These are phyloP conservation scores for Notolepis coatsorum DNA, from an alignment of 2,797 vertebrate species.

Conservation along the genomic window DNA sequence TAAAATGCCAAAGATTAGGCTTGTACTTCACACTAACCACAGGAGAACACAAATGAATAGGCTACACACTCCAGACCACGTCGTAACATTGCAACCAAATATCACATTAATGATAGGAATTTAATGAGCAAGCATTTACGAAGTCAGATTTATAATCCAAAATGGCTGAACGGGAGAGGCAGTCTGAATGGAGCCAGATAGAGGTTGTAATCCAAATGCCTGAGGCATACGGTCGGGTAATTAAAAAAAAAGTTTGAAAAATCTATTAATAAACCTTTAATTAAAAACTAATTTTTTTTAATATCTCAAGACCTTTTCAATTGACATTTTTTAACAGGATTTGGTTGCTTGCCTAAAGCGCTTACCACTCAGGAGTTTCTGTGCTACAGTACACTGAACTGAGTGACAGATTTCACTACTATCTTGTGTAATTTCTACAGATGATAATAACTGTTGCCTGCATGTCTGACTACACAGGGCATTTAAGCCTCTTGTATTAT, in stretches of 20 bases:
- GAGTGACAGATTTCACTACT: conserved; percentile 56
- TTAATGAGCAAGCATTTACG: conserved; percentile 79
- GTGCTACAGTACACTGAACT: conserved; percentile 54
- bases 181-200: conserved; percentile 78
- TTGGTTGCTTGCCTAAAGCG: conserved; percentile 78
- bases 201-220: conserved; percentile 82
- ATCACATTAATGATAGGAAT: conserved; percentile 75
- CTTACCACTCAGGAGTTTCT: conserved; percentile 66
- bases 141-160: conserved; percentile 80
- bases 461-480: conserved; percentile 2
- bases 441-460: conserved; percentile 38
- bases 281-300: conserved; percentile 87
- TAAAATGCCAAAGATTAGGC: conserved; percentile 69
- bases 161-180: conserved; percentile 75
- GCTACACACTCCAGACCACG: conserved; percentile 54
- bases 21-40: conserved; percentile 62
- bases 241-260: conserved; percentile 83
- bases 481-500: conserved; percentile 34
- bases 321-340: conserved; percentile 83
- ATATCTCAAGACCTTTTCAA: conserved; percentile 84
- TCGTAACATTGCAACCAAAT: conserved; percentile 62
- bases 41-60: conserved; percentile 74
- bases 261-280: conserved; percentile 87
- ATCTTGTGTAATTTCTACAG: conserved; percentile 32
- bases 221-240: conserved; percentile 80